These are phyloP conservation scores for Danio jaintianensis DNA, from an alignment of 2,797 vertebrate genomes.

Conservation along the genomic window DNA sequence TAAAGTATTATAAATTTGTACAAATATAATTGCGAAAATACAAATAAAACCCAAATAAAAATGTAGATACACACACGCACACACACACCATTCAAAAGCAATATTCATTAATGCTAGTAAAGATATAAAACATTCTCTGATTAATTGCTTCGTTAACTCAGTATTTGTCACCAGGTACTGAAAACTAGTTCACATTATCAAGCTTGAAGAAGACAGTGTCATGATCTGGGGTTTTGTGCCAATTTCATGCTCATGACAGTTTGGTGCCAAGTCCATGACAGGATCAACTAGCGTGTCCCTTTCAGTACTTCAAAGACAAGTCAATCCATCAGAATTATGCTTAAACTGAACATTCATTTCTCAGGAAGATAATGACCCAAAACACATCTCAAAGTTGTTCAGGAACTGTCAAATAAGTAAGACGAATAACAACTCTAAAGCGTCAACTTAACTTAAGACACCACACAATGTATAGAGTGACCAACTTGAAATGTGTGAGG, in stretches of 20 bases:
- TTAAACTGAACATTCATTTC: not conserved
- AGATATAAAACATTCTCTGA: not conserved
- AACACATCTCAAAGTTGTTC: constrained; percentile 16
- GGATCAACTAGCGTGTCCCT: constrained; percentile 31
- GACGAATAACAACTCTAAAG: not conserved
- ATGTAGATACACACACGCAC: no score
- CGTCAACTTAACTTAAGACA: constrained; percentile 8
- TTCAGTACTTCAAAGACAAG: constrained; percentile 12
- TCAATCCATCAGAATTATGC: constrained; percentile 25
- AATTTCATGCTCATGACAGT: constrained; percentile 14
- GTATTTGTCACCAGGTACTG: not conserved
- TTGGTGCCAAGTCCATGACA: constrained; percentile 11
- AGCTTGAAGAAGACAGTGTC: constrained; percentile 1
- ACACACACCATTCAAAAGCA: no score
- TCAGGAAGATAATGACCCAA: constrained; percentile 21
- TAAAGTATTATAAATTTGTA: no score
- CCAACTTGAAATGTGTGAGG: not conserved
- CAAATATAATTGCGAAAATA: no score
- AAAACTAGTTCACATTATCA: constrained; percentile 3
- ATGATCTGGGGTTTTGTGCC: not conserved
- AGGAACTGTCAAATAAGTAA: constrained; percentile 2
- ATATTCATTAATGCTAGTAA: no score
- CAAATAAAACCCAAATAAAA: no score
- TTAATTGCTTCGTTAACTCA: not conserved
- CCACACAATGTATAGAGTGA: constrained; percentile 12